These are phyloP conservation scores for Gallinago solitaria DNA, from an alignment of 2,797 vertebrate species.

Conservation along the genomic window DNA sequence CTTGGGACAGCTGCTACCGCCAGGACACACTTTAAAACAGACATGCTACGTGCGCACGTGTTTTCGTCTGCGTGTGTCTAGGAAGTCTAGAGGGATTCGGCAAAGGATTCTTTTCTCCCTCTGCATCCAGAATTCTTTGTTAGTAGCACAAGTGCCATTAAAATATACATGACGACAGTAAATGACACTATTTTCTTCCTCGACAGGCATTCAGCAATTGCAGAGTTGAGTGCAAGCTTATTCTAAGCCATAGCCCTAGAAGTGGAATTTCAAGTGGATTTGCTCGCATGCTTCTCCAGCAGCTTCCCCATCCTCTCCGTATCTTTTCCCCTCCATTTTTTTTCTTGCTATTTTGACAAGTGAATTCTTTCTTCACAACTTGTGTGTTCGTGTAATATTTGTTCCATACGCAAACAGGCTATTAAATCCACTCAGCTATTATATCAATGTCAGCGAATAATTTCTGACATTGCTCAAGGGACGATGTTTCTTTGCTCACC, in stretches of 20 bases:
- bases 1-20: constrained; percentile 44
- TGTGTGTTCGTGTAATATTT: fast-evolving
- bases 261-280: neutral
- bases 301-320: neutral
- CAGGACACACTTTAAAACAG: neutral
- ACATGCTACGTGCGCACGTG: neutral
- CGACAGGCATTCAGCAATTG: neutral
- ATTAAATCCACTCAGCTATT: neutral
- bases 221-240: neutral
- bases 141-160: neutral
- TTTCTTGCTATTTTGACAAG: neutral
- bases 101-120: neutral
- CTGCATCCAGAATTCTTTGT: neutral
- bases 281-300: neutral
- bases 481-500: neutral
- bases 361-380: neutral
- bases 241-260: neutral
- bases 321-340: neutral
- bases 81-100: neutral
- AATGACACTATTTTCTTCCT: neutral
- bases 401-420: neutral
- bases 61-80: neutral
- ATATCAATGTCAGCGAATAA: neutral
- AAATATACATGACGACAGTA: neutral
- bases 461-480: constrained; percentile 7